Conservation (phyloP, 2,797 vertebrate species). For the Staurois parvus region DNA sequence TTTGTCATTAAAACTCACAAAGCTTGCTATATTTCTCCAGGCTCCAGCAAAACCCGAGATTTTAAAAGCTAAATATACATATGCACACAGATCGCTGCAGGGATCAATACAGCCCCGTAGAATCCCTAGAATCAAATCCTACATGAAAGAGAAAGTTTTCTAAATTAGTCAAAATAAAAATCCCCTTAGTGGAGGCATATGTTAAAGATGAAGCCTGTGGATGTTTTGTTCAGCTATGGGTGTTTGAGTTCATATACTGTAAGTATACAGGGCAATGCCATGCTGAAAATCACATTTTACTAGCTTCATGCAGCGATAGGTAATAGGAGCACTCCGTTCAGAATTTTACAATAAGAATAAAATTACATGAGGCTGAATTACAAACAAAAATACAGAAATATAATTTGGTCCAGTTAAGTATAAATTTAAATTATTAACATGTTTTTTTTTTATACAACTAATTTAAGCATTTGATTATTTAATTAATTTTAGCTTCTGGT, state of each 20-base stretch:
- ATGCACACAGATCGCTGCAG: conserved; percentile 82
- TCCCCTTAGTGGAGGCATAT: conserved; percentile 76
- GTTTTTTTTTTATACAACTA: too few species aligned
- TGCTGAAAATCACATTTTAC: conserved; percentile 19
- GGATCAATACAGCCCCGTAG: conserved; percentile 91
- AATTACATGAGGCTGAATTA: too few species aligned
- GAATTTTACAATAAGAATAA: too few species aligned
- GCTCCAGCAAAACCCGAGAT: conserved; percentile 78
- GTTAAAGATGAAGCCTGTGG: conserved; percentile 84
- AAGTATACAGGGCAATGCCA: conserved; percentile 25
- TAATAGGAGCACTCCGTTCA: background rate
- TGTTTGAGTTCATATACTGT: conserved; percentile 19
- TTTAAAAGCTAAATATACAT: conserved; percentile 77
- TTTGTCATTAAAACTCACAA: conserved; percentile 54
- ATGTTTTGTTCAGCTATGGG: conserved; percentile 57
- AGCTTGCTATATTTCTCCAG: conserved; percentile 63
- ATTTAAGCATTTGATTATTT: too few species aligned
- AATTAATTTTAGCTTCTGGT: too few species aligned
- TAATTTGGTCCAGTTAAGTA: too few species aligned
- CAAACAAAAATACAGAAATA: too few species aligned
- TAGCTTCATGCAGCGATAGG: background rate
- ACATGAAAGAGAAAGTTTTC: conserved; percentile 79
- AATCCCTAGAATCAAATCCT: conserved; percentile 80
- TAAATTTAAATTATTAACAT: too few species aligned
- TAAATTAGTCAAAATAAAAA: conserved; percentile 87